A percentile compares a stretch with the other conserved stretches of the same genome.
These are phyloP conservation scores for Collichthys lucidus DNA, from an alignment of 2,113 vertebrate genomes.

Conservation along the genomic window DNA sequence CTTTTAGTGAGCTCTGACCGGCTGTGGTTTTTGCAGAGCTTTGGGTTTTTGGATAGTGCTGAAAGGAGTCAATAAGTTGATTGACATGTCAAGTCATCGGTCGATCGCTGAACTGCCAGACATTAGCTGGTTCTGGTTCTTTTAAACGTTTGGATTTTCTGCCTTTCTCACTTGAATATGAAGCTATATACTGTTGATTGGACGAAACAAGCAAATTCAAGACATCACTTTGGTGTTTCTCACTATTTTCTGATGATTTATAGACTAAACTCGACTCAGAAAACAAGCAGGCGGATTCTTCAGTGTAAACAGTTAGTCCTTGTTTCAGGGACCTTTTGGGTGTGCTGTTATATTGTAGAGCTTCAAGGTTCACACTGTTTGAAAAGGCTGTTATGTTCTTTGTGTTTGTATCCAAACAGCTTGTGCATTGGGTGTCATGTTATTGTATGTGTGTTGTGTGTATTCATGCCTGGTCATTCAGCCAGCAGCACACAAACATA, in stretches of 20 bases:
- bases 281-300: background rate
- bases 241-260: background rate
- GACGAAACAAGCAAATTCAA: background rate
- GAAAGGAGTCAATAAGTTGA: background rate
- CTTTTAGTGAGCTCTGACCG: background rate
- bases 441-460: slow-evolving; percentile 47
- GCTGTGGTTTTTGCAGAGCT: background rate
- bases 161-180: background rate
- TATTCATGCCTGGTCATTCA: slow-evolving; percentile 30
- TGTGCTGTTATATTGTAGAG: slow-evolving; percentile 1
- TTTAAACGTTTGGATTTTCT: background rate
- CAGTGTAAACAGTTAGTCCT: background rate
- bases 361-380: slow-evolving; percentile 32
- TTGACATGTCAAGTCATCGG: background rate
- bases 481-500: slow-evolving; percentile 21
- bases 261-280: background rate
- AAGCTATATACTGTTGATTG: background rate
- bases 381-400: slow-evolving; percentile 46
- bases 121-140: background rate
- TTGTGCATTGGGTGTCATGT: slow-evolving; percentile 32
- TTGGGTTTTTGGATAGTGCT: background rate
- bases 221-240: background rate
- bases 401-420: slow-evolving; percentile 40
- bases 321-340: background rate
- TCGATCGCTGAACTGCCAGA: background rate